Evolutionary conservation across 2,888 invertebrate species (phyloP).

Genomic region (Phalera bucephala): DNA sequence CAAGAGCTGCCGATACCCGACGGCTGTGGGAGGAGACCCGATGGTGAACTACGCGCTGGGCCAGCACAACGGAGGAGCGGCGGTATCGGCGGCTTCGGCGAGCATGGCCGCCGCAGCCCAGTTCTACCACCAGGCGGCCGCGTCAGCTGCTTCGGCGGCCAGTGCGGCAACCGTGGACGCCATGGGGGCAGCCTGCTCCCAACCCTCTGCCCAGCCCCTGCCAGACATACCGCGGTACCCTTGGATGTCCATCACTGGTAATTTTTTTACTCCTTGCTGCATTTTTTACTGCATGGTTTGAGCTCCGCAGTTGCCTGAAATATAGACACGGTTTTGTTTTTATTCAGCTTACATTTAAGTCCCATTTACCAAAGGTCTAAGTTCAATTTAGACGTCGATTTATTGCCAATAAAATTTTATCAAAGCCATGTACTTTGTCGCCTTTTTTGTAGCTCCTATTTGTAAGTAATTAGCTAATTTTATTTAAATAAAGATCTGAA

Average conservation of each 20-base stretch:
- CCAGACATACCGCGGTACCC: conserved; percentile 97
- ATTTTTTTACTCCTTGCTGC: conserved; percentile 78
- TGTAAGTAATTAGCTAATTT: too few relatives aligned
- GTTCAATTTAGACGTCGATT: too few relatives aligned
- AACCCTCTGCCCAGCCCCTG: conserved; percentile 92
- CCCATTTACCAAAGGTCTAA: too few relatives aligned
- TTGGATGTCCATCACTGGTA: conserved; percentile 98
- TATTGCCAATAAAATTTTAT: too few relatives aligned
- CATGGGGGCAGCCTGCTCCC: conserved; percentile 91
- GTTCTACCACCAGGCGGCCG: conserved; percentile 94
- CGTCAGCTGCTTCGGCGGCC: conserved; percentile 89
- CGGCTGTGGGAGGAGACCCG: conserved; percentile 85
- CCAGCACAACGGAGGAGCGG: conserved; percentile 88
- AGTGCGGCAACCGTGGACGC: conserved; percentile 91
- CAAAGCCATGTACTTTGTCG: too few relatives aligned
- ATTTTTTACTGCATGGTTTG: conserved; percentile 62
- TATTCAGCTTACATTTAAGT: conserved; percentile 13
- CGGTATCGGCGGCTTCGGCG: conserved; percentile 86
- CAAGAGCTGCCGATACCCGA: conserved; percentile 92
- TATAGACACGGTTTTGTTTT: conserved; percentile 20
- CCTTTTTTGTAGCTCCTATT: too few relatives aligned
- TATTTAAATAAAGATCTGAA: too few relatives aligned
- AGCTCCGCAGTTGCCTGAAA: conserved; percentile 34
- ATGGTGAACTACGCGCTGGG: conserved; percentile 93
- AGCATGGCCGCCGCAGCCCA: conserved; percentile 90